Evolutionary conservation across 1,140 invertebrate genomes (phyloP), one percentile per base, ranked within the genome.

Genomic region (Zophobas morio): DNA sequence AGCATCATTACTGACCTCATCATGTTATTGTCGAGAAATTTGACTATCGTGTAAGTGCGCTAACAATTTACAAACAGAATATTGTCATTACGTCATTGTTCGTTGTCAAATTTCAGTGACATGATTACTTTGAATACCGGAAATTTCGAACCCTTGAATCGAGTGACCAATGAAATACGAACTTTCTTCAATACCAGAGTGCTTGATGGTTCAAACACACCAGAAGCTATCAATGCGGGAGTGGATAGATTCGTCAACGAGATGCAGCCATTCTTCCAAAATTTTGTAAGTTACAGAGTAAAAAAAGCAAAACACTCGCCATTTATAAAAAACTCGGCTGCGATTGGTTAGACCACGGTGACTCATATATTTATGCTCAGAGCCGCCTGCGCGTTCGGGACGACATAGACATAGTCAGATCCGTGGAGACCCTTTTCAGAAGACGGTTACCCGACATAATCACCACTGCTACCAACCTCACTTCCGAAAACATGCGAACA

Each of bases 141-240:
- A 5, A 81, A 81, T 66, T 70, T 83, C 42, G 81, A 84, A 20
- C 83, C 84, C 1, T 70, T 84, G 6, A 75, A 83, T 76, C 79
- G 83, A 40, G 85, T 87, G 0, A 81, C 82, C 72, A 84, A 85
- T 35, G 77, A 89, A 40, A 86, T 88, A 6, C 85, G 89, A 66
- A 74, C 84, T 2, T 89, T 90, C 82, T 80, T 90, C 42, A 77
- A 88, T 33, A 82, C 83, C 6, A 80, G 89, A 6, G 84, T 89
- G 42, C 83, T 87, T 37, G 86, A 88, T 33, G 84, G 87, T 37
- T 80, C 84, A 8, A 82, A 77, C n/a, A 82, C 75, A 32, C 78
- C 82, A n/a, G 60, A 77, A 8, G 83, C 82, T 34, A 76, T 85
- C 47, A 80, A 84, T 56, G 74, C 79, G 32, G 84, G 81, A 5